Conservation (phyloP, 2,888 invertebrate species). For the Prenolepis imparis region DNA sequence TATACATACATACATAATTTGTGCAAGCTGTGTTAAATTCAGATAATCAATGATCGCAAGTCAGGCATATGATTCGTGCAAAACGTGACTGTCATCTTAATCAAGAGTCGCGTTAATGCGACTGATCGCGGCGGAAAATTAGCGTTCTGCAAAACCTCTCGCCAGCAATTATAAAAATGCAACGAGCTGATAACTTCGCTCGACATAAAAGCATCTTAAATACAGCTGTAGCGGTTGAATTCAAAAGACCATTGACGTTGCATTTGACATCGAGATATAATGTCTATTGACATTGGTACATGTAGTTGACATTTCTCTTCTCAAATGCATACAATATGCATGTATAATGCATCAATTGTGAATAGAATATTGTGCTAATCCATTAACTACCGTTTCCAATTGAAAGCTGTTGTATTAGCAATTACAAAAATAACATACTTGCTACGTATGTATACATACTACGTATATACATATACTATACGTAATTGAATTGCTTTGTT, state of each 20-base stretch:
- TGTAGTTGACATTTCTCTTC: slow-evolving; percentile 23
- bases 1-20: not conserved
- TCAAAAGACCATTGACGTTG: slow-evolving; percentile 50
- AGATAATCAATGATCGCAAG: not conserved
- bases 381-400: slow-evolving; percentile 20
- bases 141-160: not conserved
- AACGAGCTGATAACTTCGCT: slow-evolving; percentile 37
- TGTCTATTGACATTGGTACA: slow-evolving; percentile 5
- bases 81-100: not conserved
- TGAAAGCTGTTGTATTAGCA: not conserved
- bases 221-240: not conserved
- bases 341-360: not conserved
- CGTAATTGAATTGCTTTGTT: not conserved
- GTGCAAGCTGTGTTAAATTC: slow-evolving; percentile 2
- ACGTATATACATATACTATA: no score
- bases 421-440: slow-evolving; percentile 1
- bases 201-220: slow-evolving; percentile 45
- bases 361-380: slow-evolving; percentile 28
- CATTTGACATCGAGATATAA: slow-evolving; percentile 21
- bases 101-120: slow-evolving; percentile 25
- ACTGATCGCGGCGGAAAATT: slow-evolving; percentile 35
- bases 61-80: not conserved
- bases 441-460: not conserved
- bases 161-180: slow-evolving; percentile 21
- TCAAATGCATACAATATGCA: not conserved